Conservation (phyloP, 2,888 invertebrate genomes). For the Poecilobothrus nobilitatus region DNA sequence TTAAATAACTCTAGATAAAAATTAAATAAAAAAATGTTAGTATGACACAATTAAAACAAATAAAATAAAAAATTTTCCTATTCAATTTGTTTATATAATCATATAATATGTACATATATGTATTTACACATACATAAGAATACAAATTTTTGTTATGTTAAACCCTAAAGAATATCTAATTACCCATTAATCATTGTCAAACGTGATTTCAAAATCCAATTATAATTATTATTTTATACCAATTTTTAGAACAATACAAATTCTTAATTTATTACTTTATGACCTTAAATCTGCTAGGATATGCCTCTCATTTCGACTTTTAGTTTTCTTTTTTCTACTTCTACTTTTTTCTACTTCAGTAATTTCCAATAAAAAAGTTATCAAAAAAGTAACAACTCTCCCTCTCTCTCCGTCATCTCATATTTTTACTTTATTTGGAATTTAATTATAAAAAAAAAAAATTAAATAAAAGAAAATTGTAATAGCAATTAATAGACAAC, state of each 20-base stretch:
- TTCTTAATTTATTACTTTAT: not conserved
- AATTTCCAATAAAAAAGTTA: not conserved
- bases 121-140: too few species aligned
- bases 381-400: not conserved
- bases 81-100: too few species aligned
- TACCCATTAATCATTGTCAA: not conserved
- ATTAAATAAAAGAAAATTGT: not conserved
- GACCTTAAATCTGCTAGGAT: not conserved
- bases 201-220: not conserved
- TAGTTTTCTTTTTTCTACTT: not conserved
- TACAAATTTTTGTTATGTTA: too few species aligned
- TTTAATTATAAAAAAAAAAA: too few species aligned
- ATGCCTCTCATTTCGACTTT: not conserved
- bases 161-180: not conserved
- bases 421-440: too few species aligned
- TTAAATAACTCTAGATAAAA: too few species aligned
- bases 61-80: too few species aligned
- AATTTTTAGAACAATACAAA: not conserved
- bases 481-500: not conserved
- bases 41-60: too few species aligned
- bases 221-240: not conserved
- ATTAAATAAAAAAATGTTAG: too few species aligned
- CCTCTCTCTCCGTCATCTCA: too few species aligned
- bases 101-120: too few species aligned
- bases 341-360: too few species aligned